Conservation (phyloP, 2,888 invertebrate genomes). For the Diaperis boleti region DNA sequence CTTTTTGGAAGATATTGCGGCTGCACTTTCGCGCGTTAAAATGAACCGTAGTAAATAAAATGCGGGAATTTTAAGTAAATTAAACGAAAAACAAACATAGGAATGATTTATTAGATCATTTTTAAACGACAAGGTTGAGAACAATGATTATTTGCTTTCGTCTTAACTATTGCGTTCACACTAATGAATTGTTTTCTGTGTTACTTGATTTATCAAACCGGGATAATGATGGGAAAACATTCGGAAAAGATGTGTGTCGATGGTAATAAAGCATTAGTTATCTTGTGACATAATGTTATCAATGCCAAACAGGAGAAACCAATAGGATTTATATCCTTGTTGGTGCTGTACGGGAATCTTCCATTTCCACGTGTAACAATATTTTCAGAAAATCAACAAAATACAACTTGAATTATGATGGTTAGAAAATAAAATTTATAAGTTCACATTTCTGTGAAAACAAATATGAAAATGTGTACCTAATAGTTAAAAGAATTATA, state of each 20-base stretch:
- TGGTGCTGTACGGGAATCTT: too few relatives aligned
- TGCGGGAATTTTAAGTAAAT: constrained; percentile 25
- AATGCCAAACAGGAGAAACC: constrained; percentile 20
- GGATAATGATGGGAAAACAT: not conserved
- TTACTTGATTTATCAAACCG: not conserved
- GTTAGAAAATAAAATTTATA: too few relatives aligned
- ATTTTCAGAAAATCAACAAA: too few relatives aligned
- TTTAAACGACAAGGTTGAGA: constrained; percentile 38
- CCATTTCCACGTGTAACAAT: too few relatives aligned
- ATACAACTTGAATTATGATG: too few relatives aligned
- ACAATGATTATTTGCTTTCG: constrained; percentile 34
- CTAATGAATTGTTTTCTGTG: not conserved
- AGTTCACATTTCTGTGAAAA: too few relatives aligned
- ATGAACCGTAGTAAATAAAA: not conserved
- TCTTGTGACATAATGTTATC: constrained; percentile 38
- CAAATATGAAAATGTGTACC: too few relatives aligned
- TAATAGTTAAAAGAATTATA: too few relatives aligned
- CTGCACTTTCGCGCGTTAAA: constrained; percentile 18
- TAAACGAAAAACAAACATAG: constrained; percentile 26
- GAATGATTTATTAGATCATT: constrained; percentile 33
- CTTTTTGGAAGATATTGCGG: not conserved
- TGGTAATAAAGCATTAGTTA: constrained; percentile 11
- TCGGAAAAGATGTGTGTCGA: constrained; percentile 4
- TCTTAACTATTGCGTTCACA: constrained; percentile 4
- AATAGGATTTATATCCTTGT: too few relatives aligned